A percentile compares a stretch with the other conserved stretches of the same genome.
Conservation (phyloP, 2,888 invertebrate species). For the Epinotia brunnichana region DNA sequence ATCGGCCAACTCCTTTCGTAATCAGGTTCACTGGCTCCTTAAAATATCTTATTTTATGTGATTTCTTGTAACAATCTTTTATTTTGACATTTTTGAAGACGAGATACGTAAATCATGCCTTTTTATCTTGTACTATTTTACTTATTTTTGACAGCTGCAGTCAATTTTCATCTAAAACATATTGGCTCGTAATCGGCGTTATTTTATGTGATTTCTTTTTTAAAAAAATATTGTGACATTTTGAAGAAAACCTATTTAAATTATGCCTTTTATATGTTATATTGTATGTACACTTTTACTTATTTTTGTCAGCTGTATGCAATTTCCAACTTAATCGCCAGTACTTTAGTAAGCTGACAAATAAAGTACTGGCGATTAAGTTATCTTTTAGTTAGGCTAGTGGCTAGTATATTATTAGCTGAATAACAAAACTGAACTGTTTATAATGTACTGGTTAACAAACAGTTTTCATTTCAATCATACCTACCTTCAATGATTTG, state of each 20-base stretch:
- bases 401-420: no score
- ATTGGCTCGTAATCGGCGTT: not conserved
- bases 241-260: not conserved
- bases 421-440: no score
- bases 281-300: constrained; percentile 17
- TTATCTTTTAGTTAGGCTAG: no score
- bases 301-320: constrained; percentile 31
- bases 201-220: not conserved
- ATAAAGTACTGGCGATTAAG: no score
- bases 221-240: not conserved
- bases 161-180: not conserved
- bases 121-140: constrained; percentile 16
- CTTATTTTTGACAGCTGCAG: constrained; percentile 29
- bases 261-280: constrained; percentile 23
- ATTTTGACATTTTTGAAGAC: constrained; percentile 5
- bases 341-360: no score
- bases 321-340: not conserved
- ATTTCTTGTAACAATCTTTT: not conserved
- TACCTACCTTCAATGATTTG: no score
- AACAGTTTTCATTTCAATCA: no score
- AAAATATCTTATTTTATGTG: not conserved
- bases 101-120: constrained; percentile 11
- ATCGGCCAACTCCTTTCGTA: no score
- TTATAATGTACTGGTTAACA: no score
- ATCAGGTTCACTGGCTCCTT: not conserved